phyloP scores from a whole-genome alignment of 1,140 invertebrate genomes.

The Oedothorax gibbosus region DNA sequence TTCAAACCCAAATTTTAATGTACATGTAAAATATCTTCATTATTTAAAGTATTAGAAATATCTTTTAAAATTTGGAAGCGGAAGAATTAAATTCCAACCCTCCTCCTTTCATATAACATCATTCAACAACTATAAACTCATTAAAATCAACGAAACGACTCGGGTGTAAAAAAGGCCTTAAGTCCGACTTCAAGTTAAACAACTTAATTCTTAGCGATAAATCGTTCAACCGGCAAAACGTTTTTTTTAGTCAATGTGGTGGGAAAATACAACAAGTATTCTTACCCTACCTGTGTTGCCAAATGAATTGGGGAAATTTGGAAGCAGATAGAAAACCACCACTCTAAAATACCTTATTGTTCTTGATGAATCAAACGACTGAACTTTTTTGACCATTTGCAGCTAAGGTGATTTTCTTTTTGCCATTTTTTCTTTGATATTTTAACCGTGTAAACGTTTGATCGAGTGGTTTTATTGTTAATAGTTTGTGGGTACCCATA shows the following conservation, averaged over 20 bases:
- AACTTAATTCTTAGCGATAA: constrained; percentile 26
- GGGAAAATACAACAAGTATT: constrained; percentile 42
- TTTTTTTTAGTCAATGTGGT: constrained; percentile 40
- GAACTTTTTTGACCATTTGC: constrained; percentile 5
- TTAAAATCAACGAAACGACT: constrained; percentile 1
- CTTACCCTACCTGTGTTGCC: constrained; percentile 34
- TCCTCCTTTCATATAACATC: too few species aligned
- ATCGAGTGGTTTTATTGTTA: constrained; percentile 43
- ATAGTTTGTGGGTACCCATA: background rate
- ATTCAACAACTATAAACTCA: too few species aligned
- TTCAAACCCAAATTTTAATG: too few species aligned
- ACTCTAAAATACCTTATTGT: constrained; percentile 48
- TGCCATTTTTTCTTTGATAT: constrained; percentile 5
- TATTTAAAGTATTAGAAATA: too few species aligned
- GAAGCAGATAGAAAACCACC: constrained; percentile 2
- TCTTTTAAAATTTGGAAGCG: too few species aligned
- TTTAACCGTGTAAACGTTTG: constrained; percentile 22
- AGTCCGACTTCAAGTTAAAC: constrained; percentile 40
- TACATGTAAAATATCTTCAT: too few species aligned
- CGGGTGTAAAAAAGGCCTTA: constrained; percentile 41
- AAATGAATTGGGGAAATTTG: constrained; percentile 14
- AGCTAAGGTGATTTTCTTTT: background rate
- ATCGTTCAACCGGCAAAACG: constrained; percentile 47
- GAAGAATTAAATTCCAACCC: too few species aligned
- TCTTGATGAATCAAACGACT: constrained; percentile 30